A percentile compares a stretch with the other conserved stretches of the same genome.
Conservation (phyloP, 2,113 vertebrate genomes). For the Verasper variegatus region DNA sequence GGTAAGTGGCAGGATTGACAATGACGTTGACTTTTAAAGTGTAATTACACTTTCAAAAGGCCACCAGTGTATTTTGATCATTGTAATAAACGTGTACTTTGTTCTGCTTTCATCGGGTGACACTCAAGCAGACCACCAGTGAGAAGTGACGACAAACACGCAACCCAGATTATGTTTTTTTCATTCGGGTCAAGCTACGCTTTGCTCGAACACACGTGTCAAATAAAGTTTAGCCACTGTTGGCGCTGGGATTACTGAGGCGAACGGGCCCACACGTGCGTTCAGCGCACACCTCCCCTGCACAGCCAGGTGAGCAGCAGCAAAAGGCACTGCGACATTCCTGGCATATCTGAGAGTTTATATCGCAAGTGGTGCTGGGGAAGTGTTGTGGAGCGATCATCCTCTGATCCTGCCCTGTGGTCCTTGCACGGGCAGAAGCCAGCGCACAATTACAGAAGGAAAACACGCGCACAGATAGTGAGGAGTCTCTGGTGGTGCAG, state of each 20-base stretch:
- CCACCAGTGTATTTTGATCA: neutral
- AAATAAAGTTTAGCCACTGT: slow-evolving; percentile 48
- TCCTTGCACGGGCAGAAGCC: slow-evolving; percentile 77
- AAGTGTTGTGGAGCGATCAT: slow-evolving; percentile 75
- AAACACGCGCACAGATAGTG: slow-evolving; percentile 70
- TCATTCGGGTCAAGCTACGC: slow-evolving; percentile 45
- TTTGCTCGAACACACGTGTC: slow-evolving; percentile 57
- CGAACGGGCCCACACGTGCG: slow-evolving; percentile 70
- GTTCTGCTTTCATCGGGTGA: slow-evolving; percentile 2
- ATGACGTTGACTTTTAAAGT: neutral
- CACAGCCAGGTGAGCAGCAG: slow-evolving; percentile 73
- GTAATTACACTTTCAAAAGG: neutral
- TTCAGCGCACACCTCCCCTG: slow-evolving; percentile 54
- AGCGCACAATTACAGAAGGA: slow-evolving; percentile 77
- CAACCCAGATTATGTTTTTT: slow-evolving; percentile 31
- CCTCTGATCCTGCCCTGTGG: slow-evolving; percentile 83
- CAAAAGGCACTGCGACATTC: slow-evolving; percentile 66
- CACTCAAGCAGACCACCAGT: slow-evolving; percentile 58
- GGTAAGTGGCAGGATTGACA: too few species aligned
- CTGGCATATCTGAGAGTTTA: slow-evolving; percentile 75
- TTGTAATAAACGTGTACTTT: neutral
- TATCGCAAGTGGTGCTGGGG: slow-evolving; percentile 71
- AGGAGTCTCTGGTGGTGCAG: slow-evolving; percentile 51
- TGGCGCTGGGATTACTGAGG: slow-evolving; percentile 40
- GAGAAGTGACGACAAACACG: slow-evolving; percentile 54